These are phyloP conservation scores for Uria lomvia DNA, from an alignment of 2,113 vertebrate genomes.

Conservation along the genomic window DNA sequence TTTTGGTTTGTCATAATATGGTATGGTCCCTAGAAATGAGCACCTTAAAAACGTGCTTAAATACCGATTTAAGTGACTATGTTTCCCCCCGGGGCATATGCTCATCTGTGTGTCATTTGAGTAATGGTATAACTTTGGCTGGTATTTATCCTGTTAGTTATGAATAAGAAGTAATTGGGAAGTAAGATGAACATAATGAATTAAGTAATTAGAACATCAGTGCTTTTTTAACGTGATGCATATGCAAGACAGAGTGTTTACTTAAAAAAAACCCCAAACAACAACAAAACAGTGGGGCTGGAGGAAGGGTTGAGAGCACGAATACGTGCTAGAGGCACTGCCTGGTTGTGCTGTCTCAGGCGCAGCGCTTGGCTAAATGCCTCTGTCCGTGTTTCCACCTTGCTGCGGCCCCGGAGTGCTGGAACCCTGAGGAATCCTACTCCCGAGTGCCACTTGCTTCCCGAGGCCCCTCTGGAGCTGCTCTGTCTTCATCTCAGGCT, in stretches of 20 bases:
- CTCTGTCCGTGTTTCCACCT: not conserved
- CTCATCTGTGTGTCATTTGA: not conserved
- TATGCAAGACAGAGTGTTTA: not conserved
- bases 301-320: not conserved
- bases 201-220: not conserved
- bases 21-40: not conserved
- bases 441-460: not conserved
- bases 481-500: not conserved
- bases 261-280: not conserved
- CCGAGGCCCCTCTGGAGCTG: fast-evolving
- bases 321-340: not conserved
- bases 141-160: not conserved
- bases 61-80: not conserved
- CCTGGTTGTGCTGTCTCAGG: fast-evolving
- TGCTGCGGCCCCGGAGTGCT: not conserved
- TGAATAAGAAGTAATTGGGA: not conserved
- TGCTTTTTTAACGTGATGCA: not conserved
- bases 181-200: not conserved
- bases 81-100: not conserved
- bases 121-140: not conserved
- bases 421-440: too few relatives aligned
- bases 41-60: not conserved
- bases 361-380: not conserved
- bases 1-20: not conserved
- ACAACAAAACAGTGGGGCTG: not conserved